Conservation (phyloP, 30 jellyfish, hydroid and myxozoan genomes). For the Chrysaora quinquecirrha region DNA sequence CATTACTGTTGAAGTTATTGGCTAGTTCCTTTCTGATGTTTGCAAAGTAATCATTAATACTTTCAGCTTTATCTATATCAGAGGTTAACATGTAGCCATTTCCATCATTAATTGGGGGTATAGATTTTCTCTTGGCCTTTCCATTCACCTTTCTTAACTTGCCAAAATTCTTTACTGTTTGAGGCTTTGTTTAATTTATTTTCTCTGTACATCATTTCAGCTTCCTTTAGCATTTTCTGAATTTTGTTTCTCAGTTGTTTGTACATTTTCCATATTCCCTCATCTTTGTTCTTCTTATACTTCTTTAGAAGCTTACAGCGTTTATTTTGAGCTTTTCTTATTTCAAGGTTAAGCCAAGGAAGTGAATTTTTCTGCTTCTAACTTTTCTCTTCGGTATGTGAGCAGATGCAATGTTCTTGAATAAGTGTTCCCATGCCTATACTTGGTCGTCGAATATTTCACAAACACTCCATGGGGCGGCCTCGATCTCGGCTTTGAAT, state of each 20-base stretch:
- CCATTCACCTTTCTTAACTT: slow-evolving; percentile 28
- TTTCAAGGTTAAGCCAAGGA: slow-evolving; percentile 13
- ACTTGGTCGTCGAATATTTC: slow-evolving; percentile 38
- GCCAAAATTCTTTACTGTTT: slow-evolving; percentile 10
- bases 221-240: slow-evolving; percentile 23
- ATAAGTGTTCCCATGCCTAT: not conserved
- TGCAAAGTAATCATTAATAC: slow-evolving; percentile 17
- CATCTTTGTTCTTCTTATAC: slow-evolving; percentile 7
- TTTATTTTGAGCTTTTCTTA: not conserved
- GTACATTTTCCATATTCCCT: slow-evolving; percentile 13
- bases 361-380: slow-evolving; percentile 2
- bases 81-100: slow-evolving; percentile 22
- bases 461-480: not conserved
- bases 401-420: not conserved
- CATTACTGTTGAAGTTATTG: not conserved
- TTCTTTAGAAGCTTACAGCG: not conserved
- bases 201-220: slow-evolving; percentile 9
- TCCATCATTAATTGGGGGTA: slow-evolving; percentile 19
- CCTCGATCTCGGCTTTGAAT: not conserved
- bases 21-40: slow-evolving; percentile 15
- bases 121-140: not conserved
- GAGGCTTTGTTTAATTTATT: not conserved
- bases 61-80: slow-evolving; percentile 23
- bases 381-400: slow-evolving; percentile 3
- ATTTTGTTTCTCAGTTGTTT: slow-evolving; percentile 10